These are phyloP conservation scores for Neomicropteryx cornuta DNA, from an alignment of 1,140 invertebrate species.

Conservation along the genomic window DNA sequence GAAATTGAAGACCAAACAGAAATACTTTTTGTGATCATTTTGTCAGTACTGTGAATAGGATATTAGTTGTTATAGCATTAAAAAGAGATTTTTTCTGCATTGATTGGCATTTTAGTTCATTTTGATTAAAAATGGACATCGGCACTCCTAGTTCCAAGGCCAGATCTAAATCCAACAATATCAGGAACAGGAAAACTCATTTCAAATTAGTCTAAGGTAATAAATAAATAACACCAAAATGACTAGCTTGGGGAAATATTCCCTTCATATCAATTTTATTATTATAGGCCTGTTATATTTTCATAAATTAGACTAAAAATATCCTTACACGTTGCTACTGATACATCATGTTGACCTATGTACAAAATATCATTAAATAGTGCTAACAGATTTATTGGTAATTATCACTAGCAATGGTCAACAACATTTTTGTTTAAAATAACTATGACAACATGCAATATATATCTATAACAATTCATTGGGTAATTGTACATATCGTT, in stretches of 20 bases:
- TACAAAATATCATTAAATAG: not conserved
- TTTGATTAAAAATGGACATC: slow-evolving; percentile 1
- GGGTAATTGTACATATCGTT: not conserved
- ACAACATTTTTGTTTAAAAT: not conserved
- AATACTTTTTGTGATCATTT: slow-evolving; percentile 8
- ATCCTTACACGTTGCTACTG: too few relatives aligned
- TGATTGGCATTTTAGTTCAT: slow-evolving; percentile 5
- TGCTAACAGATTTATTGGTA: not conserved
- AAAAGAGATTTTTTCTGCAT: slow-evolving; percentile 8
- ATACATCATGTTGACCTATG: too few relatives aligned
- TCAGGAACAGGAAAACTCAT: slow-evolving; percentile 4
- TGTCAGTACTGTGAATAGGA: slow-evolving; percentile 8
- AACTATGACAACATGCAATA: not conserved
- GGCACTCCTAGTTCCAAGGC: too few relatives aligned
- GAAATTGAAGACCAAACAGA: slow-evolving; percentile 13
- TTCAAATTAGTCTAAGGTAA: not conserved
- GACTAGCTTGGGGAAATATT: too few relatives aligned
- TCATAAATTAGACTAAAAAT: too few relatives aligned
- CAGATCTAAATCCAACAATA: not conserved
- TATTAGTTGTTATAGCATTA: slow-evolving; percentile 10
- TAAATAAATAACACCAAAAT: too few relatives aligned
- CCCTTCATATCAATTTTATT: too few relatives aligned
- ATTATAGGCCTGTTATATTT: too few relatives aligned
- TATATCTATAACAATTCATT: not conserved
- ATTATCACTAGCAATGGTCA: not conserved